Evolutionary conservation across 2,888 invertebrate species (phyloP).

Genomic region (Siphlonurus alternatus): DNA sequence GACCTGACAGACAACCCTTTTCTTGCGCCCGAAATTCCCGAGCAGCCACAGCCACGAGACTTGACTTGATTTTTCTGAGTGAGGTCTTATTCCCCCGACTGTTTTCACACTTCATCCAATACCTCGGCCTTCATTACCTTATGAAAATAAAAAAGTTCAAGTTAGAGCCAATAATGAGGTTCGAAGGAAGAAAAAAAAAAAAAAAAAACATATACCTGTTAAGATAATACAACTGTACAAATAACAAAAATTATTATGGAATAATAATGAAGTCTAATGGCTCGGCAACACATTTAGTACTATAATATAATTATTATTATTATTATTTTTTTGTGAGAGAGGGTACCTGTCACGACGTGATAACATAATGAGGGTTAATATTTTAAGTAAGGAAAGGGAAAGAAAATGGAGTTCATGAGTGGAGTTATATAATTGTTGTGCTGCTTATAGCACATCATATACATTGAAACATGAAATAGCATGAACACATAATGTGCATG

Average conservation of each 20-base stretch:
- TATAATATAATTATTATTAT: too few relatives aligned
- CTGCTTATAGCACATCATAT: too few relatives aligned
- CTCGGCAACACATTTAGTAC: too few relatives aligned
- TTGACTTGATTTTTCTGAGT: background rate
- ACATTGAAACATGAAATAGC: too few relatives aligned
- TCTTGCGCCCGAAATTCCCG: background rate
- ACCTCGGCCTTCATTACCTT: constrained; percentile 72
- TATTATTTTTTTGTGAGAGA: too few relatives aligned
- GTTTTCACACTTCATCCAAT: constrained; percentile 48
- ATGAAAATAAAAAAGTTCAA: constrained; percentile 55
- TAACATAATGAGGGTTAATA: too few relatives aligned
- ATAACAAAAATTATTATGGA: constrained; percentile 3
- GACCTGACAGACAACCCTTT: background rate
- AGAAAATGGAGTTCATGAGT: too few relatives aligned
- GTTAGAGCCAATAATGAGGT: constrained; percentile 33
- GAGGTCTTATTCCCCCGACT: background rate
- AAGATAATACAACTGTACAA: background rate
- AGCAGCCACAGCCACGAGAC: background rate
- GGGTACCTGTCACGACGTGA: too few relatives aligned
- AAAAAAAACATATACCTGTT: constrained; percentile 1
- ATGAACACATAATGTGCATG: too few relatives aligned
- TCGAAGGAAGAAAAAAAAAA: constrained; percentile 8
- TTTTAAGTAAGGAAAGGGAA: too few relatives aligned
- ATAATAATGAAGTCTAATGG: too few relatives aligned
- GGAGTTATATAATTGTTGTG: too few relatives aligned